Evolutionary conservation across 2,797 vertebrate species (phyloP).

Genomic region (Austrolebias charrua): DNA sequence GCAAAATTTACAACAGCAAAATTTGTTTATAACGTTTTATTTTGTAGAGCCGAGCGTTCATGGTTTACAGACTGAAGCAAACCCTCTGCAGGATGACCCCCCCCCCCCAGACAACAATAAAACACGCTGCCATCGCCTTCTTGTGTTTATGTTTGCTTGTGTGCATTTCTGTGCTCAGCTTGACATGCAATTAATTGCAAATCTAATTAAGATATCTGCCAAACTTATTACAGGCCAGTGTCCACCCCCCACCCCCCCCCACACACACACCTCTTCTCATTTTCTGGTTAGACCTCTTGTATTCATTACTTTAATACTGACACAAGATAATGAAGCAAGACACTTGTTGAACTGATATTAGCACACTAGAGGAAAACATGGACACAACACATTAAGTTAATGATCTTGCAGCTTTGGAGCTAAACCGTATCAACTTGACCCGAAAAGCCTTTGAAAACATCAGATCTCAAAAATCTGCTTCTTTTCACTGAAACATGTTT

Average conservation of each 20-base stretch:
- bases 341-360: constrained; percentile 13
- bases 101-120: constrained; percentile 28
- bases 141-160: not conserved
- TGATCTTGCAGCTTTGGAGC: constrained; percentile 5
- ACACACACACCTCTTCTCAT: not conserved
- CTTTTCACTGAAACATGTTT: constrained; percentile 30
- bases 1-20: constrained; percentile 8
- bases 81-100: constrained; percentile 14
- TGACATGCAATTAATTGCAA: constrained; percentile 49
- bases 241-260: constrained; percentile 9
- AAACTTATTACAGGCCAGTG: constrained; percentile 38
- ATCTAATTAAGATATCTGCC: constrained; percentile 65
- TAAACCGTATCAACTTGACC: constrained; percentile 9
- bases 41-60: constrained; percentile 1
- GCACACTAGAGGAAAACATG: not conserved
- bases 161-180: constrained; percentile 9
- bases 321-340: constrained; percentile 46
- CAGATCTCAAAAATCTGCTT: constrained; percentile 24
- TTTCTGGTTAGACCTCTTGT: constrained; percentile 59
- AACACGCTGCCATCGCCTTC: constrained; percentile 11
- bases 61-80: constrained; percentile 16
- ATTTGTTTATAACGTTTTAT: constrained; percentile 10
- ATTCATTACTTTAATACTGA: constrained; percentile 57
- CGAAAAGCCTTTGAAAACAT: constrained; percentile 18
- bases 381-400: constrained; percentile 15